A percentile compares a stretch with the other conserved stretches of the same genome.
phyloP scores from a whole-genome alignment of 2,797 vertebrate species.

The Atherinosoma microstoma region DNA sequence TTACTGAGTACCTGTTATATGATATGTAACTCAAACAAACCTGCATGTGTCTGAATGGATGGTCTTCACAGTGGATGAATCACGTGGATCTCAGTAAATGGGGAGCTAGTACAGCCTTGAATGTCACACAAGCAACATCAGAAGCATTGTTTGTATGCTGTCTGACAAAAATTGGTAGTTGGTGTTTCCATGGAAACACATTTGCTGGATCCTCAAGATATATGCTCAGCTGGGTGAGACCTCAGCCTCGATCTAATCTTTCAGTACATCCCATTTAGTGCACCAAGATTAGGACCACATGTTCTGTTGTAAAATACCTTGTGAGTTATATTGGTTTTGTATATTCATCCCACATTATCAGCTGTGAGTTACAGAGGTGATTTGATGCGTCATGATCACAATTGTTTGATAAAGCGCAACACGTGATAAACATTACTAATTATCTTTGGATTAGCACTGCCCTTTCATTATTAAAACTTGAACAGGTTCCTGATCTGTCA shows the following conservation, averaged over 20 bases:
- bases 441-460: neutral
- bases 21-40: slow-evolving; percentile 37
- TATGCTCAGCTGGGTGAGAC: slow-evolving; percentile 19
- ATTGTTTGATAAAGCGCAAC: slow-evolving; percentile 20
- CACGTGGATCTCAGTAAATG: slow-evolving; percentile 34
- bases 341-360: neutral
- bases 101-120: slow-evolving; percentile 25
- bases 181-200: slow-evolving; percentile 64
- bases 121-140: slow-evolving; percentile 36
- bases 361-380: neutral
- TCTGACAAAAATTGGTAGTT: slow-evolving; percentile 21
- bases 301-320: neutral
- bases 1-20: slow-evolving; percentile 33
- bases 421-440: neutral
- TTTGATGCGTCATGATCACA: slow-evolving; percentile 20
- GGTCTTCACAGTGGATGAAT: slow-evolving; percentile 15
- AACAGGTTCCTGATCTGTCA: slow-evolving; percentile 24
- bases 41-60: slow-evolving; percentile 22
- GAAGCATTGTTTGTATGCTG: slow-evolving; percentile 16
- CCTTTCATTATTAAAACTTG: slow-evolving; percentile 7
- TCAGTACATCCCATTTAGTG: neutral
- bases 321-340: neutral
- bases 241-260: neutral
- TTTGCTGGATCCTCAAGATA: slow-evolving; percentile 22
- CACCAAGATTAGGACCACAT: neutral